Base-by-base conservation (phyloP, 1,140 invertebrate genomes). In the Diachasmimorpha longicaudata region DNA sequence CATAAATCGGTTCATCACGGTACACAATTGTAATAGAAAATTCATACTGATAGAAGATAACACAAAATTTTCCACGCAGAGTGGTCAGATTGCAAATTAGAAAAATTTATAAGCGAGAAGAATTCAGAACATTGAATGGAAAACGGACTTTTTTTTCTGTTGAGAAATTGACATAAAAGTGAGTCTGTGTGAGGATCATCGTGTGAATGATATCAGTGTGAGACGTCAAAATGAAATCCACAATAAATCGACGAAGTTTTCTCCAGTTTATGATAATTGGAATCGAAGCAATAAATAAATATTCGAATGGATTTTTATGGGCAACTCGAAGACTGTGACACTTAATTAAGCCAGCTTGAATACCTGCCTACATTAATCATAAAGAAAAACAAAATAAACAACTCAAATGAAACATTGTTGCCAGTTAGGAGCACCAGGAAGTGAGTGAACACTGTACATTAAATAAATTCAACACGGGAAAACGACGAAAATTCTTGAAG, bases 341-440 rank as follows among this genome's bases (percentile, higher is more conserved):
- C 77, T 83, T 83, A 81, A 83, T 79, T 82, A 82, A 82, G 88
- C 85, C 86, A 89, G 87, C 86, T 87, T 89, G 82, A 78, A 88
- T 87, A 87, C 84, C 87, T 89, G 88, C 85, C 86, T 88, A 85
- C 82, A 85, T 80, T 46, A 42, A 31, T 63, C 68, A 71, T 36
- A 73, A 48, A 3, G 31, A 31, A 31, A 31, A 31, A 31, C 31
- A 73, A 48, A 52, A 74, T 23, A 39, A 75, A 71, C 68, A 55
- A 68, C 31, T 42, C 10, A 70, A 46, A 52, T 36, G 10, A 71
- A 44, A 75, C 31, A 70, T 25, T 39, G 63, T 42, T 42, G 4
- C 36, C 10, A 14, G 11, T 66, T 21, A 66, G 6, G 36, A 36
- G 23, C 36, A 55, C 42, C 44, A 48, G 48, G 23, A 71, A 71